Base-by-base conservation (phyloP, 2,113 vertebrate species). In the Bubo scandiacus region DNA sequence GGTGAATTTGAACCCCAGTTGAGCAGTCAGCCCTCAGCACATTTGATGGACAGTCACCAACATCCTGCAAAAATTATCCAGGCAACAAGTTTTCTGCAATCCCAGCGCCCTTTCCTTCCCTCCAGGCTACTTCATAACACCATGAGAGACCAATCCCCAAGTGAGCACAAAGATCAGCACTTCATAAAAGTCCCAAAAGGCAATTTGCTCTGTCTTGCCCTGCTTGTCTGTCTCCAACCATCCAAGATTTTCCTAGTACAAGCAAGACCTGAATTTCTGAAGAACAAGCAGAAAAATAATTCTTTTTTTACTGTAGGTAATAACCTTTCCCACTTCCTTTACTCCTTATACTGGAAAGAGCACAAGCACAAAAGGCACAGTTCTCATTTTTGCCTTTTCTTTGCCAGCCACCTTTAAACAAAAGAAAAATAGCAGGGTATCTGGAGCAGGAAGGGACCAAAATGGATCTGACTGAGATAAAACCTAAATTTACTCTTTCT, bases 381-480 rank as follows among this genome's bases (percentile, higher is more conserved):
- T 49, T 92, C 88, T 91, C 25, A 8, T 70, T 91, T 89, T 77
- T 68, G 38, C 58, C 70, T 74, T 75, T 63, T 42, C 66, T 94
- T 73, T 30, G 17, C 42, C 66, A 93, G n/a, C 61, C 61, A 96
- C 80, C 82, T 94, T 96, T 94, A 96, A 97, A 94, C 94, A 95
- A 93, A 86, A 95, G 91, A 54, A 88, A 47, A 80, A 82, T 43
- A 90, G 51, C 43, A 55, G 63, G 68, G 7, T 78, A 59, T 86
- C 73, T 81, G 74, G 88, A 89, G 91, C 86, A 94, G 83, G 73
- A 92, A 81, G 65, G 86, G 70, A 79, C 95, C 73, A 80, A 51
- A 75, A 61, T 34, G 73, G 66, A 72, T 89, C 65, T 91, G 91
- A 91, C 10, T 5, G 88, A 96, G 83, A 89, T 58, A 94, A 97